phyloP scores from a whole-genome alignment of 1,140 invertebrate genomes.

The Temnothorax curvispinosus region DNA sequence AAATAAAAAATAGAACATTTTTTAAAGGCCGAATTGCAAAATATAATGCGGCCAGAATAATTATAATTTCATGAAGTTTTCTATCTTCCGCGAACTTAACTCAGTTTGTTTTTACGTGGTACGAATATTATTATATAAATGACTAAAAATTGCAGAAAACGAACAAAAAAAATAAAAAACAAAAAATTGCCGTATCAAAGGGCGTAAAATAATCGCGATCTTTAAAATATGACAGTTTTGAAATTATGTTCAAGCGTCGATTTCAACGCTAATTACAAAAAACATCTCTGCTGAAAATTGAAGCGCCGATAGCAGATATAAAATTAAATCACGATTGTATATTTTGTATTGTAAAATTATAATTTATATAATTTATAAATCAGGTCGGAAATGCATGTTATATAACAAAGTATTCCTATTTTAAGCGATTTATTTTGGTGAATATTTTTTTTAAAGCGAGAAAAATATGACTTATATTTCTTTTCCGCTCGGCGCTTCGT shows the following conservation, averaged over 20 bases:
- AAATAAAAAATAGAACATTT: background rate
- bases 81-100: background rate
- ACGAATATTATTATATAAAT: background rate
- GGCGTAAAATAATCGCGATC: background rate
- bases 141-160: background rate
- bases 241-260: background rate
- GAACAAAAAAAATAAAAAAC: background rate
- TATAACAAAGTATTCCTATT: background rate
- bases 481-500: background rate
- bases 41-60: background rate
- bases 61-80: background rate
- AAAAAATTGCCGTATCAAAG: background rate
- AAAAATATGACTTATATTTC: background rate
- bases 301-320: background rate
- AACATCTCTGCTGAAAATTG: background rate
- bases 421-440: background rate
- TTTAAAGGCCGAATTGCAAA: background rate
- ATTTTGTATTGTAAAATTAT: background rate
- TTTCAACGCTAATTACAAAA: background rate
- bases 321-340: background rate
- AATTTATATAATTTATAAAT: background rate
- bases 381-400: background rate
- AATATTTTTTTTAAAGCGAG: background rate
- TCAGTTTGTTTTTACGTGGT: background rate
- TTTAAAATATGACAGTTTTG: background rate